phyloP scores from a whole-genome alignment of 1,140 invertebrate species.

The Neotoxoptera formosana region DNA sequence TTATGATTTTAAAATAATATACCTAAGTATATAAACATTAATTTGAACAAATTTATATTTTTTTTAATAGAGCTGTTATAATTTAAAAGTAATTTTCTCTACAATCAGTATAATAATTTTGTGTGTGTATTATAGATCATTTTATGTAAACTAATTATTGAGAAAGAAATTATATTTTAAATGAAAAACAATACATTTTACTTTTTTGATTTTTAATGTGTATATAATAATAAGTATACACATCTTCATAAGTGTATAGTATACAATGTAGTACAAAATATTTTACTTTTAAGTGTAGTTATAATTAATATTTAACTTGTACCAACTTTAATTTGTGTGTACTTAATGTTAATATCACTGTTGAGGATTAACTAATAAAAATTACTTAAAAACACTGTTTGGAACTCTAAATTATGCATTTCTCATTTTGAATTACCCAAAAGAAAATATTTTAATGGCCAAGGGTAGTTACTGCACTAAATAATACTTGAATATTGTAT shows the following conservation, averaged over 20 bases:
- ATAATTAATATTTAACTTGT: constrained; percentile 27
- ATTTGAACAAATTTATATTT: constrained; percentile 37
- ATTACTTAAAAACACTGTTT: constrained; percentile 23
- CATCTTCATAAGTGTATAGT: not conserved
- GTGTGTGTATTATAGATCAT: not conserved
- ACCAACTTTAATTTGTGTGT: constrained; percentile 26
- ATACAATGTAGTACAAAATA: constrained; percentile 41
- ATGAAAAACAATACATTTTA: not conserved
- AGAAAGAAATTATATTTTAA: not conserved
- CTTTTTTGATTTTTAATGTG: not conserved
- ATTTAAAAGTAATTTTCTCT: not conserved
- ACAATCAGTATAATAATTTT: not conserved
- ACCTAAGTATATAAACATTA: not conserved
- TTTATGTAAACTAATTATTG: not conserved
- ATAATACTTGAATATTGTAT: not conserved
- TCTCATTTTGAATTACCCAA: not conserved
- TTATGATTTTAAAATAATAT: constrained; percentile 5
- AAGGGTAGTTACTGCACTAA: not conserved
- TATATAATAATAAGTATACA: not conserved
- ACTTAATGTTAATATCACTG: constrained; percentile 27
- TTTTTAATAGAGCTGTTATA: constrained; percentile 18
- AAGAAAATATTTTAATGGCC: not conserved
- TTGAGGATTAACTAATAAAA: constrained; percentile 12
- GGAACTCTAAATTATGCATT: not conserved
- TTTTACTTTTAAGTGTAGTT: constrained; percentile 14